A percentile compares a stretch with the other conserved stretches of the same genome.
Evolutionary conservation across 2,888 invertebrate species (phyloP).

Genomic region (Dasysyrphus tricinctus): DNA sequence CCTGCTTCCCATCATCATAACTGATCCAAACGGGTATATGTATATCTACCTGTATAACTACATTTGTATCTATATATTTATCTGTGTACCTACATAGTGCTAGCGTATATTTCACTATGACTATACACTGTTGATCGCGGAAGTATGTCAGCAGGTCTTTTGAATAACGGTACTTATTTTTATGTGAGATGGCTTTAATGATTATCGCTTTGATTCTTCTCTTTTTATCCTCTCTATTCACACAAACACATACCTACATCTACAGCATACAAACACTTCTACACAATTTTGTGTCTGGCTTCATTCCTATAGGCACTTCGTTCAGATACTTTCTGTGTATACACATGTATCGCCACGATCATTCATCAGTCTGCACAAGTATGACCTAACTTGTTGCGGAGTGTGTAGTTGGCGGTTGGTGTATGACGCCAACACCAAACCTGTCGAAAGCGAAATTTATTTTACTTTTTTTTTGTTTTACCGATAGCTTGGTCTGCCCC

Average conservation of each 20-base stretch:
- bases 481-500: constrained; percentile 29
- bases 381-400: constrained; percentile 69
- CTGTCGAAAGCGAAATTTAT: constrained; percentile 83
- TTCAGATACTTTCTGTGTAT: constrained; percentile 20
- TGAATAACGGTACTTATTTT: constrained; percentile 82
- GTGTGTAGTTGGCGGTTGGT: constrained; percentile 27
- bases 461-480: constrained; percentile 48
- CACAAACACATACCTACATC: constrained; percentile 9
- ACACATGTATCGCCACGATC: constrained; percentile 27
- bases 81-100: constrained; percentile 37
- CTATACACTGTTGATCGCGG: constrained; percentile 80
- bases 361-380: constrained; percentile 53
- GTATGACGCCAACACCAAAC: constrained; percentile 78
- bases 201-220: constrained; percentile 70
- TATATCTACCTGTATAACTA: constrained; percentile 21
- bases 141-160: constrained; percentile 84
- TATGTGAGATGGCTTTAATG: constrained; percentile 77
- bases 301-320: constrained; percentile 1
- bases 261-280: not conserved
- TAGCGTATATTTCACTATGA: constrained; percentile 30
- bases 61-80: constrained; percentile 47
- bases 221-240: constrained; percentile 50
- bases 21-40: constrained; percentile 63
- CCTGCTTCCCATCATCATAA: constrained; percentile 62
- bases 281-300: constrained; percentile 34